Evolutionary conservation across 2,797 vertebrate genomes (phyloP).

Genomic region (Enteromius trimaculatus): DNA sequence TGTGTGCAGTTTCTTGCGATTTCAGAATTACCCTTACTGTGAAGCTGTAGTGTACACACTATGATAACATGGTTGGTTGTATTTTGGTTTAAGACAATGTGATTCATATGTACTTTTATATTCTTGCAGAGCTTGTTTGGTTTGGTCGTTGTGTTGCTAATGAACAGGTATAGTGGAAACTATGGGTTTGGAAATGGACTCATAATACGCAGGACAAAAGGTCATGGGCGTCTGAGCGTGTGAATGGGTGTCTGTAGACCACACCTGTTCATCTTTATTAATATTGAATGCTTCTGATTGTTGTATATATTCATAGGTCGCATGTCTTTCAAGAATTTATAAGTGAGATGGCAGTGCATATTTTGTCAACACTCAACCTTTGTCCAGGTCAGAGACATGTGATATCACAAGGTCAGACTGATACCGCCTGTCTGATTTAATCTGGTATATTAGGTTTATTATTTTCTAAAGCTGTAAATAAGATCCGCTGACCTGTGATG

Average conservation of each 20-base stretch:
- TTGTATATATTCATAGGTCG: background rate
- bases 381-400: conserved; percentile 2
- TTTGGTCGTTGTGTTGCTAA: background rate
- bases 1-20: background rate
- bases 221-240: background rate
- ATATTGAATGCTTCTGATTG: conserved; percentile 1
- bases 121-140: conserved; percentile 10
- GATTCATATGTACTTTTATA: background rate
- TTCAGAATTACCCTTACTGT: background rate
- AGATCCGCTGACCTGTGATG: background rate
- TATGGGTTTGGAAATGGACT: background rate
- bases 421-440: background rate
- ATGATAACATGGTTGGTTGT: background rate
- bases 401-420: conserved; percentile 15
- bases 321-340: background rate
- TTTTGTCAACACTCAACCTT: conserved; percentile 12
- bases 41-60: background rate
- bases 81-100: background rate
- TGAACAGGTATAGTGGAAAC: conserved; percentile 1
- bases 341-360: background rate
- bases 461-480: background rate
- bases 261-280: conserved; percentile 30
- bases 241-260: conserved; percentile 19
- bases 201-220: background rate
- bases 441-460: background rate